These are phyloP conservation scores for Lasioglossum leucozonium DNA, from an alignment of 2,888 invertebrate genomes.

Conservation along the genomic window DNA sequence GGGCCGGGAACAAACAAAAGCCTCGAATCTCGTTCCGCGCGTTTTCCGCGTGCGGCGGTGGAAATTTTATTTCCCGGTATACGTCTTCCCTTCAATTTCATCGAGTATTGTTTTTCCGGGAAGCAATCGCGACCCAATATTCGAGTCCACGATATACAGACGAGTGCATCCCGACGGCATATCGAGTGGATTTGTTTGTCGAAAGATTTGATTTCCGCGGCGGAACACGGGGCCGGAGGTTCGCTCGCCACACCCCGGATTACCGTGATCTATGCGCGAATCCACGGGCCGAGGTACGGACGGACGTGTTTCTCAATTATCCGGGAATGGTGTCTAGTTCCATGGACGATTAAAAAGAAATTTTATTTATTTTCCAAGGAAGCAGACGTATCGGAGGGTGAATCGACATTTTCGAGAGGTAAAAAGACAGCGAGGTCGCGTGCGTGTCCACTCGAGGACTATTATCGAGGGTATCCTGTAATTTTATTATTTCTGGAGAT, in stretches of 20 bases:
- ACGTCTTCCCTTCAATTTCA: constrained; percentile 13
- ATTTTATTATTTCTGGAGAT: not conserved
- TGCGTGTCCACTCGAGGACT: not conserved
- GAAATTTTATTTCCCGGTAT: not conserved
- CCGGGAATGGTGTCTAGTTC: not conserved
- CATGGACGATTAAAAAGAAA: not conserved
- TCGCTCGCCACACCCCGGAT: not conserved
- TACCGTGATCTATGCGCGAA: not conserved
- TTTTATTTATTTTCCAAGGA: not conserved
- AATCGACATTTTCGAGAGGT: not conserved
- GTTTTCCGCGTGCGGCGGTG: not conserved
- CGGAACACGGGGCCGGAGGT: not conserved
- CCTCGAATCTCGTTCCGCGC: not conserved
- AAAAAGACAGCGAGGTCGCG: too few species aligned
- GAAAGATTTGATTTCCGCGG: constrained; percentile 6
- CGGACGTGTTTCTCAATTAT: not conserved
- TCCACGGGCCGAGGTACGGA: not conserved
- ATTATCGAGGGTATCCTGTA: not conserved
- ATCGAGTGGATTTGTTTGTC: constrained; percentile 18
- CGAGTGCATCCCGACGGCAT: not conserved
- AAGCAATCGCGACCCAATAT: constrained; percentile 25
- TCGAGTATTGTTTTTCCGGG: constrained; percentile 9
- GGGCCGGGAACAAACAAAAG: not conserved
- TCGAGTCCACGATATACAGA: not conserved
- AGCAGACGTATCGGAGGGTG: not conserved